These are phyloP conservation scores for Brachionus angularis DNA, from an alignment of 1,140 invertebrate genomes.

Conservation along the genomic window DNA sequence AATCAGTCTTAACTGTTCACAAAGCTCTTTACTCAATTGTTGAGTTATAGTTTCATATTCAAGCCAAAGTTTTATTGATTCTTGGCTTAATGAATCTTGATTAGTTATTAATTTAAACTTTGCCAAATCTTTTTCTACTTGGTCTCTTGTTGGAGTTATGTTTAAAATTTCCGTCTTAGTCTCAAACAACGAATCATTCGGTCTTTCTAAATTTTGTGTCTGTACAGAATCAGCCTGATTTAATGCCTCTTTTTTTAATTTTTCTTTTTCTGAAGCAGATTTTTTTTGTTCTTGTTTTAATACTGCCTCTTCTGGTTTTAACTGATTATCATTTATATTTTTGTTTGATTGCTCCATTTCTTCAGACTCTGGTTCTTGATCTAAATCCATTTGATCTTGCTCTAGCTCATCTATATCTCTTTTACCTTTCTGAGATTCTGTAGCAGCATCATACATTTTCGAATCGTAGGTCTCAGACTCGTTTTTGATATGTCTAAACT, in stretches of 20 bases:
- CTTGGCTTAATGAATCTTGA: background rate
- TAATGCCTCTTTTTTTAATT: background rate
- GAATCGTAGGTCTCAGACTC: background rate
- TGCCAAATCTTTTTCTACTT: conserved; percentile 25
- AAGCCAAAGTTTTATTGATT: conserved; percentile 9
- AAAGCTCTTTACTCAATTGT: conserved; percentile 65
- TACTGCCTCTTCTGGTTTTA: background rate
- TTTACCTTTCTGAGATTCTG: conserved; percentile 1
- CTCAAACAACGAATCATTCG: background rate
- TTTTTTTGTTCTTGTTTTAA: background rate
- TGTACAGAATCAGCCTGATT: background rate
- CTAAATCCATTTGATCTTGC: background rate
- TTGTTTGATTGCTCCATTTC: background rate
- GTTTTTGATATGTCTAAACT: conserved; percentile 26
- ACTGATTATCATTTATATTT: no score
- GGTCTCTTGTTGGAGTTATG: background rate
- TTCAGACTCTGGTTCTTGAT: background rate
- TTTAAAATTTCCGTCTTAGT: background rate
- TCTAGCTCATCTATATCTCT: background rate
- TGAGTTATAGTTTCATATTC: conserved; percentile 25
- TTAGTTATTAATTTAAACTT: background rate
- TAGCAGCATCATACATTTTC: conserved; percentile 6
- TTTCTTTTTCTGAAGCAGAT: background rate
- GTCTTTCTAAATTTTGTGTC: background rate
- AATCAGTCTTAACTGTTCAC: conserved; percentile 85